Base-by-base conservation (phyloP, 2,113 vertebrate species). In the Maylandia zebra region DNA sequence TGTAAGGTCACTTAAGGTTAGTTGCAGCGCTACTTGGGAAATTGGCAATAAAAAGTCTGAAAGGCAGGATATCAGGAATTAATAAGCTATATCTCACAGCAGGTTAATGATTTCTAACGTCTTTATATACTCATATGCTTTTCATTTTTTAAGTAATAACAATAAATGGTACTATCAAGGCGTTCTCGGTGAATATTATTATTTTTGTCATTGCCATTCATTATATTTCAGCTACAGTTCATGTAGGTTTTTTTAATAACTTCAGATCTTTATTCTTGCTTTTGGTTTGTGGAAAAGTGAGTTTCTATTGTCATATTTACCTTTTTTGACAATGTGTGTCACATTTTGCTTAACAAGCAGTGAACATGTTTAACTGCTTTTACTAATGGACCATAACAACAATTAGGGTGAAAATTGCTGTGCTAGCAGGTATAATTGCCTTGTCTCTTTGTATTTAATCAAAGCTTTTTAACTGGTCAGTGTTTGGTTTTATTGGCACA, bases 111-210 rank as follows among this genome's bases (percentile, higher is more conserved):
- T 50, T 78, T 48, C 27, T 11, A 0, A 12, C 17, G 1, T 78
- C 17, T 52, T 78, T 34, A 50, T 34, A n/a, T 3, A 3, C 74
- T 52, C 7, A 1, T 4, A 50, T 34, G 4, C 61, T 38, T 66
- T 0, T 66, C 34, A n/a, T 13, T 50, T 78, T 78, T 78, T 5
- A 78, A 52, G 30, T 0, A 52, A 34, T 78, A 4, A n/a, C 0
- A 52, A n/a, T 0, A 34, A 52, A 78, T 9, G 7, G 27, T 52
- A 50, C 45, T 32, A 13, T 52, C 17, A 52, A 78, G 45, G 17
- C 2, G 11, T 30, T n/a, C 10, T 78, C 4, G 0, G 6, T 17
- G 6, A 76, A 10, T 27, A 3, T 17, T 48, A 74, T 74, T 30
- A 48, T 41, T 9, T 41, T 41, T 41, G 36, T 41, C 36, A 69